Percentiles rank a stretch among this genome's conserved stretches.
phyloP scores from a whole-genome alignment of 2,113 vertebrate species.

The Lanius ludovicianus region DNA sequence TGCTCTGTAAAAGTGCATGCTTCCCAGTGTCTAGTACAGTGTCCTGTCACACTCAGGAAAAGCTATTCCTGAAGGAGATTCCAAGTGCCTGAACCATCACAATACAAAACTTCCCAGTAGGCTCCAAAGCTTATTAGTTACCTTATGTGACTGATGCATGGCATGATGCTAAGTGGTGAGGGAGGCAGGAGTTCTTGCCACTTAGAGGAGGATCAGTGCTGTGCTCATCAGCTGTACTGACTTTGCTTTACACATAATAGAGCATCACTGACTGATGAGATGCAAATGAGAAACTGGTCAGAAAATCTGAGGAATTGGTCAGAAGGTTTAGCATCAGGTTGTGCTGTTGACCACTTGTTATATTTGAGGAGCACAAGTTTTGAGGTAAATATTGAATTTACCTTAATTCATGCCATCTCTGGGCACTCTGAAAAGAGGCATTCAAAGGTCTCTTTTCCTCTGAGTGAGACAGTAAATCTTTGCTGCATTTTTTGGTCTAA shows the following conservation, averaged over 20 bases:
- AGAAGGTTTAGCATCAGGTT: neutral
- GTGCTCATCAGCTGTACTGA: neutral
- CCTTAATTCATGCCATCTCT: neutral
- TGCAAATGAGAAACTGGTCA: neutral
- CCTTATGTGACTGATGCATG: accelerated
- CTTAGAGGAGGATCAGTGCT: neutral
- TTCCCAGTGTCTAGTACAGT: neutral
- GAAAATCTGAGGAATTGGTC: neutral
- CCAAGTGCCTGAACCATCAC: neutral
- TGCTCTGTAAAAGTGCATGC: neutral
- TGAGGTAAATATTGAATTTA: neutral
- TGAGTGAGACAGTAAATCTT: neutral
- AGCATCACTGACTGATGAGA: neutral
- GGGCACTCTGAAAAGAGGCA: neutral
- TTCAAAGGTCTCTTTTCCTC: neutral
- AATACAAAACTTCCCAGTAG: neutral
- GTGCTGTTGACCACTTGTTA: neutral
- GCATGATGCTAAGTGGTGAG: neutral
- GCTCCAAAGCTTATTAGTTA: neutral
- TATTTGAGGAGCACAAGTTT: neutral
- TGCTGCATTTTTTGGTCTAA: neutral
- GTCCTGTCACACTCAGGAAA: neutral
- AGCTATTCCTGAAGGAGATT: neutral
- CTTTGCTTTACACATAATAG: neutral
- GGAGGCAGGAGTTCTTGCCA: neutral